A percentile compares a stretch with the other conserved stretches of the same genome.
Evolutionary conservation across 2,113 vertebrate genomes (phyloP).

Genomic region (Gorsachius goisagi): DNA sequence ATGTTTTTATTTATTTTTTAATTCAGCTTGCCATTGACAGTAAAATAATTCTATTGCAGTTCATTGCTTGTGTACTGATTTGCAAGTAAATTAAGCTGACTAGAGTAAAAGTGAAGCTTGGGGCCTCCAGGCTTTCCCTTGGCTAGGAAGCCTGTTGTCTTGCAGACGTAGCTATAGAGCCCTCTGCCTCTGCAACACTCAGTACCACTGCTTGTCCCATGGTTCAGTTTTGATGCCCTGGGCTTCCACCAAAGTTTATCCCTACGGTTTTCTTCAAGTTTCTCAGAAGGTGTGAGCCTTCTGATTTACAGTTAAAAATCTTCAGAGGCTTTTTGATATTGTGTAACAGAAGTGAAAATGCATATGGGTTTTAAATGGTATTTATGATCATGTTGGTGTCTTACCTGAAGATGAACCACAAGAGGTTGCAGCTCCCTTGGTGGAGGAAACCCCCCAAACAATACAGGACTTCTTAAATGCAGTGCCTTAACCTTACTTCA

Average conservation of each 20-base stretch:
- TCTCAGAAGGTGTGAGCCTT: background rate
- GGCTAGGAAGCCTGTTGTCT: background rate
- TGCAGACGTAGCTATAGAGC: background rate
- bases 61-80: background rate
- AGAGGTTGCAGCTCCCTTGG: background rate
- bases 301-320: background rate
- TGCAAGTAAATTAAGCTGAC: background rate
- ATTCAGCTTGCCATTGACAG: background rate
- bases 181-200: background rate
- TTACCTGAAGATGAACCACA: background rate
- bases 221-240: background rate
- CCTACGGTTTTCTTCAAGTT: background rate
- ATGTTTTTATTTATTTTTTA: background rate
- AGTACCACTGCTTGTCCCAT: background rate
- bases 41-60: background rate
- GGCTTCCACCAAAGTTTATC: background rate
- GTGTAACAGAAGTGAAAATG: background rate
- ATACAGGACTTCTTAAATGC: background rate
- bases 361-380: background rate
- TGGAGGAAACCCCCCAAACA: background rate
- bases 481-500: background rate
- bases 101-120: background rate
- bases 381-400: background rate
- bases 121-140: background rate
- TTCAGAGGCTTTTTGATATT: background rate